Conservation (phyloP, 1,140 invertebrate species). For the Plodia interpunctella region DNA sequence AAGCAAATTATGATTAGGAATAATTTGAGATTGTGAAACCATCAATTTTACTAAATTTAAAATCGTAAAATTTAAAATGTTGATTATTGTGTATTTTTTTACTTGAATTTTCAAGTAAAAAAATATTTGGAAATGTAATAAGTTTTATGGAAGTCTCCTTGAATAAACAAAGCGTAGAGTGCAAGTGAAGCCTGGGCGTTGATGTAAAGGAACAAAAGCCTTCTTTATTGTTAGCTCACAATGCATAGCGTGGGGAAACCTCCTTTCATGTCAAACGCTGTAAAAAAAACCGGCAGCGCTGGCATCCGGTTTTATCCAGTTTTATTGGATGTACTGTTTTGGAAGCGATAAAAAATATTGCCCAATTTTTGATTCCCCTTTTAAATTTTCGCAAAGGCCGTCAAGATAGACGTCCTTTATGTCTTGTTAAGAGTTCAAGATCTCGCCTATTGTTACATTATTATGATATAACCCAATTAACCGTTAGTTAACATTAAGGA, state of each 20-base stretch:
- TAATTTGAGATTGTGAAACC: no score
- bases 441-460: no score
- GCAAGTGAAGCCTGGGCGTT: conserved; percentile 3
- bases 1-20: no score
- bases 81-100: no score
- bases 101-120: no score
- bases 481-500: no score
- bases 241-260: neutral
- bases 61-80: no score
- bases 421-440: neutral
- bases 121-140: neutral
- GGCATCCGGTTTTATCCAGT: neutral
- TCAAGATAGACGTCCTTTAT: no score
- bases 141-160: neutral
- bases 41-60: neutral
- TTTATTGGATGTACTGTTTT: conserved; percentile 17
- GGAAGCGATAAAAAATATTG: conserved; percentile 35
- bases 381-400: no score
- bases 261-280: conserved; percentile 3
- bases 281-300: neutral
- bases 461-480: no score
- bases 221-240: conserved; percentile 1
- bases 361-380: conserved; percentile 11
- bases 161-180: conserved; percentile 7
- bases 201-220: conserved; percentile 1